A percentile compares a stretch with the other conserved stretches of the same genome.
Conservation (phyloP, 2,797 vertebrate genomes). For the Myripristis murdjan region DNA sequence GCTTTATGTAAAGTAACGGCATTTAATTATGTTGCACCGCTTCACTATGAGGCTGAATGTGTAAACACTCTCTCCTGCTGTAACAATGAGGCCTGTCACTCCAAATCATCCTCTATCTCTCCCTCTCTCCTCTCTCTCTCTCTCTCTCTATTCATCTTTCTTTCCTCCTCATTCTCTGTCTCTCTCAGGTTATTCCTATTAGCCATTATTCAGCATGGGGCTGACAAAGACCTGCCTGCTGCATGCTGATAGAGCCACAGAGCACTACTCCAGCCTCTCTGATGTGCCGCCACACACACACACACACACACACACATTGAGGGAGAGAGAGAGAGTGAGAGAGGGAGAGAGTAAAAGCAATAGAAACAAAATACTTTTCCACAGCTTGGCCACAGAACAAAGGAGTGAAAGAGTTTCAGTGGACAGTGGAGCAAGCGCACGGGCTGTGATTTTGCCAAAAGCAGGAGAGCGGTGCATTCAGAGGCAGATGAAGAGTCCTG, state of each 20-base stretch:
- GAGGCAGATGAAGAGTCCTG: constrained; percentile 20
- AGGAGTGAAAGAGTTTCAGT: constrained; percentile 19
- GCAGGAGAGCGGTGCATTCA: constrained; percentile 4
- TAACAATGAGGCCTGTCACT: constrained; percentile 1
- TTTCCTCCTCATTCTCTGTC: constrained; percentile 48
- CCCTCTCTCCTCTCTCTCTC: constrained; percentile 13
- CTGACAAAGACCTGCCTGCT: constrained; percentile 71
- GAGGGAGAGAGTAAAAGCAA: constrained; percentile 33
- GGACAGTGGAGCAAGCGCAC: constrained; percentile 25
- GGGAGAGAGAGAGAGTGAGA: constrained; percentile 5
- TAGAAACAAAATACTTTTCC: constrained; percentile 33
- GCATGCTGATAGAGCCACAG: constrained; percentile 67
- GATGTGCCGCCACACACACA: constrained; percentile 45
- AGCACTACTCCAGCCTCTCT: constrained; percentile 56
- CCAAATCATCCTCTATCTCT: constrained; percentile 19
- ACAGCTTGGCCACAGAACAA: constrained; percentile 32
- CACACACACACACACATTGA: constrained; percentile 28
- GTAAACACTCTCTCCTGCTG: constrained; percentile 4
- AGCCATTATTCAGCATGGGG: constrained; percentile 61
- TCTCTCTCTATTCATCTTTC: constrained; percentile 21
- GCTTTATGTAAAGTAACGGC: constrained; percentile 1
- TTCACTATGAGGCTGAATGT: constrained; percentile 1
- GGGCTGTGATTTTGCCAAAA: constrained; percentile 34
- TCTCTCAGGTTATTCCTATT: constrained; percentile 63
- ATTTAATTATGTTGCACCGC: background rate